Evolutionary conservation across 2,888 invertebrate species (phyloP), one percentile per base, ranked within the genome.

Genomic region (Volucella inanis): DNA sequence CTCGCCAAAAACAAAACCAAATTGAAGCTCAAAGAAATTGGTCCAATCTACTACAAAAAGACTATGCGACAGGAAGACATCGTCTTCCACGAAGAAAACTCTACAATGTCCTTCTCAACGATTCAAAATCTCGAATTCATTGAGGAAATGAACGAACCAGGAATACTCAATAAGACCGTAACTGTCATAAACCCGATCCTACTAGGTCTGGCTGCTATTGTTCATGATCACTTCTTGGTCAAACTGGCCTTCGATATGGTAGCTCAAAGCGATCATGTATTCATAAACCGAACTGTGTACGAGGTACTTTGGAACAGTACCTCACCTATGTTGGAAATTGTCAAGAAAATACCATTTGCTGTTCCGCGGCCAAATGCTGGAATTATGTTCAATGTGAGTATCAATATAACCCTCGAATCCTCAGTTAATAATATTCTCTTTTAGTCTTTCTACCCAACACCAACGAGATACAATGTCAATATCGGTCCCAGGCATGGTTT

Each of bases 1-100:
- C 89, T 96, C 76, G 90, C 92, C 15, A 95, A 95, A 0, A 89
- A 92, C 4, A 95, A 95, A 62, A 90, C 90, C 0, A 96, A 95
- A 88, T 91, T 97, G 4, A 93, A 93, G 49, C 91, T 96, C 3
- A 90, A 94, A 82, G 95, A 97, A 92, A 93, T 96, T 45, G 97
- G 97, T 6, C 97, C 97, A 0, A 88, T 88, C 15, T 81, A 85
- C 18, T 88, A 82, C 59, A 79, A 76, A 38, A 75, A 65, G n/a
- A 68, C 38, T 1, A 67, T 82, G 65, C 49, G 14, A 0, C 87
- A 85, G 15, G 82, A 85, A n/a, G 87, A 87, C 41, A 62, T 87
- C 9, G 85, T 83, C 1, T 87, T 87, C 76, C 83, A 88, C 39
- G 79, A 86, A 0, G 70, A 81, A 12, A 86, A 88, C 59, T 88